Evolutionary conservation across 2,797 vertebrate species (phyloP).

Genomic region (Brotogeris chrysoptera): DNA sequence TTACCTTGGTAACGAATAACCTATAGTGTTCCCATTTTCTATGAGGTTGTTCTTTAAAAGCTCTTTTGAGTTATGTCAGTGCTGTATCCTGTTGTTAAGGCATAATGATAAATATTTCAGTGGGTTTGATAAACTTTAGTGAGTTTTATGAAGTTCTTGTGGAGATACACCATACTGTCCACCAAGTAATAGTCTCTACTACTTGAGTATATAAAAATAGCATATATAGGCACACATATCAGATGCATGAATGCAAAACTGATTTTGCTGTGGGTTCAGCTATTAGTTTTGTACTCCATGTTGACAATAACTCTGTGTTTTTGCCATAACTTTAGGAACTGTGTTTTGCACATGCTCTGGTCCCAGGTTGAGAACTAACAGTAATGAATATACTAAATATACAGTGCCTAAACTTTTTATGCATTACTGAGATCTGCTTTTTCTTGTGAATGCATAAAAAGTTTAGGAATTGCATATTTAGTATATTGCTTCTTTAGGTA

Average conservation of each 20-base stretch:
- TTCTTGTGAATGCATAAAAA: neutral
- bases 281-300: neutral
- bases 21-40: neutral
- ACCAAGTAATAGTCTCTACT: neutral
- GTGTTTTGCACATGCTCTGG: neutral
- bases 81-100: neutral
- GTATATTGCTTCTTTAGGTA: neutral
- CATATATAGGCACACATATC: accelerated
- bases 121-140: neutral
- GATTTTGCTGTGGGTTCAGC: neutral
- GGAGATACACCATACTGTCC: no score
- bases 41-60: neutral
- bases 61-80: neutral
- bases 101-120: neutral
- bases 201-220: neutral
- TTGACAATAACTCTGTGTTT: neutral
- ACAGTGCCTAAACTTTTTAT: neutral
- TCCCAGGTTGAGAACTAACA: neutral
- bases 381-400: neutral
- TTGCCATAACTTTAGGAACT: neutral
- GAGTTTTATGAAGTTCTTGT: neutral
- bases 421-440: neutral
- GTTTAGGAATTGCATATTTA: neutral
- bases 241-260: neutral
- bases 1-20: neutral